Conservation (phyloP, 2,888 invertebrate species). For the Tipula helvola region DNA sequence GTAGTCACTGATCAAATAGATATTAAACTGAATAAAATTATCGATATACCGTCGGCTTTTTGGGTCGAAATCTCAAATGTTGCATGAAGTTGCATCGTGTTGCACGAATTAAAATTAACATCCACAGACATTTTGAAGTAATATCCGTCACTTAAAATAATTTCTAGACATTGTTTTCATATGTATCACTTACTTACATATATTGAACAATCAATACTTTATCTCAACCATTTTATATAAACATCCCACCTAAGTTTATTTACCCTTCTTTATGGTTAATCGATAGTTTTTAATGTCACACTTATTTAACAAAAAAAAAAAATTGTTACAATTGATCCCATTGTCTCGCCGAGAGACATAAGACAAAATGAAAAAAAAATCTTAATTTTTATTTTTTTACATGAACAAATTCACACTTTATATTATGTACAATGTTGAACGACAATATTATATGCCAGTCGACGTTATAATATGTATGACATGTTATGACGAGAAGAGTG, state of each 20-base stretch:
- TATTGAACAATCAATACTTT: neutral
- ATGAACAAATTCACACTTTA: neutral
- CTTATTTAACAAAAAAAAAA: neutral
- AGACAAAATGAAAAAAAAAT: neutral
- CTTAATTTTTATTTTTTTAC: neutral
- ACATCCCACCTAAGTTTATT: neutral
- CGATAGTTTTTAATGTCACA: conserved; percentile 4
- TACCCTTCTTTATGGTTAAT: conserved; percentile 4
- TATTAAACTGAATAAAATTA: too few species aligned
- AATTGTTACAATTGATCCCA: neutral
- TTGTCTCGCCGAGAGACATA: neutral
- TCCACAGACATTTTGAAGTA: neutral
- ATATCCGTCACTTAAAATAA: neutral
- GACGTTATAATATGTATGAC: neutral
- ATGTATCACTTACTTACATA: neutral
- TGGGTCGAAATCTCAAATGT: neutral
- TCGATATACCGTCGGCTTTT: neutral
- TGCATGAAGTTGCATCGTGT: neutral
- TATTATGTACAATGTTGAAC: neutral
- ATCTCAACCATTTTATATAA: neutral
- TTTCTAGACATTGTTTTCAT: neutral
- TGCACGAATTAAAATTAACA: neutral
- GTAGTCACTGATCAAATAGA: too few species aligned
- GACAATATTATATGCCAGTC: neutral
- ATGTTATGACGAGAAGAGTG: neutral